A percentile compares a stretch with the other conserved stretches of the same genome.
These are phyloP conservation scores for Tenthredo amoena DNA, from an alignment of 2,888 invertebrate genomes.

Conservation along the genomic window DNA sequence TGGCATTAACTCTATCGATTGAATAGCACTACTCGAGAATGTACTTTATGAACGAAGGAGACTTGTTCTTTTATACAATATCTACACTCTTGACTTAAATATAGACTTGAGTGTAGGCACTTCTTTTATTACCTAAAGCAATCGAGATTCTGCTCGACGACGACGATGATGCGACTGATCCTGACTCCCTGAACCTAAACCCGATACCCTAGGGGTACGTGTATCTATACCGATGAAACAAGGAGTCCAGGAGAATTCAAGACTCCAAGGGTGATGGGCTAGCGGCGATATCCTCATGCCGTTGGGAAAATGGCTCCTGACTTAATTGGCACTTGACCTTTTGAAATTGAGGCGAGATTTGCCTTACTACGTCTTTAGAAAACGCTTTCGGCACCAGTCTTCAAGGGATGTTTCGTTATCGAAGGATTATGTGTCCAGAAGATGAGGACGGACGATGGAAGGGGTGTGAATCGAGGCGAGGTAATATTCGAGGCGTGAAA, in stretches of 20 bases:
- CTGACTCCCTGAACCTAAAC: not conserved
- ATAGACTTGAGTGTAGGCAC: not conserved
- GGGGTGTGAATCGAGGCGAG: not conserved
- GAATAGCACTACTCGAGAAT: not conserved
- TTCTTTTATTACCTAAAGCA: not conserved
- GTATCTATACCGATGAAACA: not conserved
- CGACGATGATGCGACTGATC: not conserved
- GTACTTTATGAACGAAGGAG: not conserved
- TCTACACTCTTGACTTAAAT: not conserved
- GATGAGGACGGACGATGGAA: not conserved
- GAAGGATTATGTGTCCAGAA: not conserved
- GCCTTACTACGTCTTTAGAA: not conserved
- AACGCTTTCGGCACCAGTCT: too few species aligned
- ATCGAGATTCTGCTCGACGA: not conserved
- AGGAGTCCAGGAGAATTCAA: not conserved
- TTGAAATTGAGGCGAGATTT: slow-evolving; percentile 27
- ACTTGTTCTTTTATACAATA: not conserved
- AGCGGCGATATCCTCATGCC: slow-evolving; percentile 8
- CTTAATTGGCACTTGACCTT: slow-evolving; percentile 44
- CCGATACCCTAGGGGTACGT: not conserved
- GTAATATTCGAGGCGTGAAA: slow-evolving; percentile 9
- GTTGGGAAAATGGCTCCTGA: not conserved
- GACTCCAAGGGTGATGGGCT: not conserved
- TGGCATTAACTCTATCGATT: not conserved
- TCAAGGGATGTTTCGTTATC: too few species aligned